Conservation (phyloP, 2,888 invertebrate genomes). For the Pristionchus japonicus region DNA sequence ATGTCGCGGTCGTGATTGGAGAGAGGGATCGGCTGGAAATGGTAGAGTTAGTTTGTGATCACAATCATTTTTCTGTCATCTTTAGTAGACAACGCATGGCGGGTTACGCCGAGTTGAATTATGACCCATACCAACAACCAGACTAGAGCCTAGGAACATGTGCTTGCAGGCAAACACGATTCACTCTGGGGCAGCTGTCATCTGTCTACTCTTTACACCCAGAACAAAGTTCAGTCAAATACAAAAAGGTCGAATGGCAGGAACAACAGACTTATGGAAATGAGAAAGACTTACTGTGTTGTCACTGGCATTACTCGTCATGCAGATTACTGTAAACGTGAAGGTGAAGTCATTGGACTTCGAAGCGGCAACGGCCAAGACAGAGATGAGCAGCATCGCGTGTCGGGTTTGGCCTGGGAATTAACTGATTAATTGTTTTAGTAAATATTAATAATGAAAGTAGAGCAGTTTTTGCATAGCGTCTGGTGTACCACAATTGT, state of each 20-base stretch:
- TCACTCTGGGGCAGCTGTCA: too few relatives aligned
- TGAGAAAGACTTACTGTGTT: constrained; percentile 21
- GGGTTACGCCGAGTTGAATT: too few relatives aligned
- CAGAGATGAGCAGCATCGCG: constrained; percentile 55
- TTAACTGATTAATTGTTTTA: not conserved
- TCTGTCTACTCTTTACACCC: not conserved
- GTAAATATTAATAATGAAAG: not conserved
- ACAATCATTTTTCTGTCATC: not conserved
- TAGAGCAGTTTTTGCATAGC: not conserved
- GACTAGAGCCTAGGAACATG: too few relatives aligned
- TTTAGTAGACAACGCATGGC: not conserved
- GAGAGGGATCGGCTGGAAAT: constrained; percentile 46
- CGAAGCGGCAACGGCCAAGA: constrained; percentile 57
- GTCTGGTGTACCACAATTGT: not conserved
- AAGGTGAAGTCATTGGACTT: constrained; percentile 63
- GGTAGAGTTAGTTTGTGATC: not conserved
- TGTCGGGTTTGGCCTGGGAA: constrained; percentile 49
- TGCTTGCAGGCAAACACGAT: not conserved
- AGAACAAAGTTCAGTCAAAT: not conserved
- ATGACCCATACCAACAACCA: too few relatives aligned
- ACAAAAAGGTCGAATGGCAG: not conserved
- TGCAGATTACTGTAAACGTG: constrained; percentile 64
- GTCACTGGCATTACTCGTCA: constrained; percentile 57
- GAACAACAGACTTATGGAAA: too few relatives aligned
- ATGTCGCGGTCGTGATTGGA: constrained; percentile 47